Conservation (phyloP, 2,888 invertebrate genomes). For the Agrochola circellaris region DNA sequence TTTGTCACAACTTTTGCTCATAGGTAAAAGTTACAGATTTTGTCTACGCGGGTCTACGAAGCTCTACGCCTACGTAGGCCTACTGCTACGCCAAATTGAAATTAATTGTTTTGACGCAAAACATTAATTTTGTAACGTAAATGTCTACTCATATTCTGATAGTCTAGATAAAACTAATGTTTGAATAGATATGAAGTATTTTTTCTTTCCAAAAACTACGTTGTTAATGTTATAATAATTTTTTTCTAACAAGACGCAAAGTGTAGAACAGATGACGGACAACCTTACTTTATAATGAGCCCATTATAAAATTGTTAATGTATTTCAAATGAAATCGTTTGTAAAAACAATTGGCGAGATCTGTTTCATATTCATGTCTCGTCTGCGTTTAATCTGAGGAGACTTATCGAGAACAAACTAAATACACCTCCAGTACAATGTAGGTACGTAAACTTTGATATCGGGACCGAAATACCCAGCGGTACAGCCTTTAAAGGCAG, state of each 20-base stretch:
- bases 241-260: background rate
- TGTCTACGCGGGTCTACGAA: conserved; percentile 15
- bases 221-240: background rate
- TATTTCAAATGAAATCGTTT: conserved; percentile 72
- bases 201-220: background rate
- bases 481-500: too few species aligned
- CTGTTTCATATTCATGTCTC: conserved; percentile 76
- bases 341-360: conserved; percentile 70
- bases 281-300: conserved; percentile 54
- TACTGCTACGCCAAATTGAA: conserved; percentile 18
- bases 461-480: conserved; percentile 19
- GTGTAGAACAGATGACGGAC: background rate
- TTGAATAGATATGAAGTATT: background rate
- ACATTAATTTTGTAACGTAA: background rate
- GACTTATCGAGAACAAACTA: conserved; percentile 72
- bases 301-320: conserved; percentile 69
- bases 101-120: background rate
- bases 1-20: too few species aligned
- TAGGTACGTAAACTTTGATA: conserved; percentile 54
- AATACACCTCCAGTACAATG: conserved; percentile 73
- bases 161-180: background rate
- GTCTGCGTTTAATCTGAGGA: conserved; percentile 78
- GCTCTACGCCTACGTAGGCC: conserved; percentile 14
- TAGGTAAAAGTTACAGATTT: background rate
- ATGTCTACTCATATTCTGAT: background rate